phyloP scores from a whole-genome alignment of 2,113 vertebrate genomes.

The Leptobrachium leishanense region DNA sequence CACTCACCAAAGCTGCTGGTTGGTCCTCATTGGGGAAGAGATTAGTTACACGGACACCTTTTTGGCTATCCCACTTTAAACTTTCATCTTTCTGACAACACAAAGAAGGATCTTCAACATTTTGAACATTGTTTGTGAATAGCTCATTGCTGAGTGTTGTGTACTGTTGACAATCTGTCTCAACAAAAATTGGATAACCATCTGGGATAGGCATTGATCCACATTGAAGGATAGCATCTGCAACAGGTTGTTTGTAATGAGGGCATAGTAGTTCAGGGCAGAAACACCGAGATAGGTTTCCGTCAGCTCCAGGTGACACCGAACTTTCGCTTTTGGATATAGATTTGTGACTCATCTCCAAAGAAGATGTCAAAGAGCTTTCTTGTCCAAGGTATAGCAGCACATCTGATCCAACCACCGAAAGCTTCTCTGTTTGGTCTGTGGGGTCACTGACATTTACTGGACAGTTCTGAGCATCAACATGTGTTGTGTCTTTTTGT shows the following conservation, averaged over 20 bases:
- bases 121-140: constrained; percentile 52
- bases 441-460: fast-evolving
- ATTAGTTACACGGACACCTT: not conserved
- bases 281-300: constrained; percentile 32
- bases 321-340: not conserved
- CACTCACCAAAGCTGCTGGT: not conserved
- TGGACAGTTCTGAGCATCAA: fast-evolving
- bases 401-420: fast-evolving
- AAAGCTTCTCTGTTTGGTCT: constrained; percentile 9
- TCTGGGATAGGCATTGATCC: constrained; percentile 16
- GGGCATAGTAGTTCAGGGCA: constrained; percentile 43
- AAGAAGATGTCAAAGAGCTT: constrained; percentile 6
- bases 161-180: constrained; percentile 52
- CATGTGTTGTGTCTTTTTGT: not conserved
- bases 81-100: constrained; percentile 5
- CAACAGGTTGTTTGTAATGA: constrained; percentile 47
- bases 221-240: fast-evolving
- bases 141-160: constrained; percentile 53
- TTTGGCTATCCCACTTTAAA: not conserved
- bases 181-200: constrained; percentile 52
- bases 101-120: constrained; percentile 20
- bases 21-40: constrained; percentile 34
- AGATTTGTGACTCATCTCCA: not conserved
- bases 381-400: not conserved
- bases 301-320: constrained; percentile 39